phyloP scores from a whole-genome alignment of 2,888 invertebrate species.

The Coremacera marginata region DNA sequence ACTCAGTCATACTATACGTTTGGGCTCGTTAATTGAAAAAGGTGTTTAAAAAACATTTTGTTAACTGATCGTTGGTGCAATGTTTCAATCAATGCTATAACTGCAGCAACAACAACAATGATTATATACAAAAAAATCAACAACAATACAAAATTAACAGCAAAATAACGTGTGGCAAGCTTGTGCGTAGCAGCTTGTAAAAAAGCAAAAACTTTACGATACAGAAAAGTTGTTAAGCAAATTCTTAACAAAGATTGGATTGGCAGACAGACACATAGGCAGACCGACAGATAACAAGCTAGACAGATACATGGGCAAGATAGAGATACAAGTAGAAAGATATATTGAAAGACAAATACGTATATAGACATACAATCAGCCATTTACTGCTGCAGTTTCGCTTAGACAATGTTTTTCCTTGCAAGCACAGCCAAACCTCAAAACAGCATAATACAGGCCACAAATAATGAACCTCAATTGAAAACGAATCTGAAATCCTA shows the following conservation, averaged over 20 bases:
- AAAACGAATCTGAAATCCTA: constrained; percentile 8
- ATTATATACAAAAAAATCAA: background rate
- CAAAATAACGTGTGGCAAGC: background rate
- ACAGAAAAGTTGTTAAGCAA: background rate
- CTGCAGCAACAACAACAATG: background rate
- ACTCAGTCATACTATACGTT: background rate
- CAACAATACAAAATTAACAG: background rate
- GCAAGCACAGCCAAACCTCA: background rate
- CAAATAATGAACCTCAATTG: background rate
- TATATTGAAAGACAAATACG: background rate
- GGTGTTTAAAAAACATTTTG: constrained; percentile 2
- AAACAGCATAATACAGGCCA: background rate
- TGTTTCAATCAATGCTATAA: constrained; percentile 27
- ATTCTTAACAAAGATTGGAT: background rate
- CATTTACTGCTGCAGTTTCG: background rate
- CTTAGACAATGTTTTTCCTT: no score
- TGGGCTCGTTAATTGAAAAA: background rate
- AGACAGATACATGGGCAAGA: background rate
- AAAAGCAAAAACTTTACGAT: background rate
- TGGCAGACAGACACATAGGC: background rate
- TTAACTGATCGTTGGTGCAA: constrained; percentile 24
- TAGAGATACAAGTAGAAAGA: background rate
- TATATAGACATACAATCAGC: background rate
- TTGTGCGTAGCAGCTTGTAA: constrained; percentile 7
- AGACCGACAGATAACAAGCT: background rate